Conservation (phyloP, 2,797 vertebrate genomes). For the Hippoglossus hippoglossus region DNA sequence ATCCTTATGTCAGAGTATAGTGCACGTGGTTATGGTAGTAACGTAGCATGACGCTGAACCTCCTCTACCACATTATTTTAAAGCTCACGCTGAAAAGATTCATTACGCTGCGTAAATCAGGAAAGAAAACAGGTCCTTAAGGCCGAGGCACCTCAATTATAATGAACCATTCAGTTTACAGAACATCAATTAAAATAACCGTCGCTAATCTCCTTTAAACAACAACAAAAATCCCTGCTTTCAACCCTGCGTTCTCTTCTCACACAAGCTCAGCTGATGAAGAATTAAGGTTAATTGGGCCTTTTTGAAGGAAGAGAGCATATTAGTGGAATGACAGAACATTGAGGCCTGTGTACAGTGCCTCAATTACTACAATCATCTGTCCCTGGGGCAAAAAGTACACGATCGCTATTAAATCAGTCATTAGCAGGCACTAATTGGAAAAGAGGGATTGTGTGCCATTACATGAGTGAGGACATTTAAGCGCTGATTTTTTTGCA, state of each 20-base stretch:
- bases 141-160: slow-evolving; percentile 38
- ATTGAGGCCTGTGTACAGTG: slow-evolving; percentile 25
- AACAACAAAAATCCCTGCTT: slow-evolving; percentile 18
- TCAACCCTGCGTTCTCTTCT: slow-evolving; percentile 31
- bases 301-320: slow-evolving; percentile 45
- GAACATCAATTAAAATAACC: slow-evolving; percentile 41
- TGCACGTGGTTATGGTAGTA: not conserved
- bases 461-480: slow-evolving; percentile 47
- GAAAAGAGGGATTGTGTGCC: slow-evolving; percentile 30
- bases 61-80: slow-evolving; percentile 21
- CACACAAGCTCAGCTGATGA: slow-evolving; percentile 39
- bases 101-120: slow-evolving; percentile 25
- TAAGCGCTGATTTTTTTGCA: slow-evolving; percentile 13
- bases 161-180: slow-evolving; percentile 43
- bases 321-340: slow-evolving; percentile 40
- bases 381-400: slow-evolving; percentile 56
- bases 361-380: slow-evolving; percentile 48
- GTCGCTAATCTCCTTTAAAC: slow-evolving; percentile 48
- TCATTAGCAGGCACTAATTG: slow-evolving; percentile 63
- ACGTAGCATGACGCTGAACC: not conserved
- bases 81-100: slow-evolving; percentile 29
- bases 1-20: slow-evolving; percentile 3
- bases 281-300: slow-evolving; percentile 63
- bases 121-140: slow-evolving; percentile 23
- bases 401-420: slow-evolving; percentile 53